phyloP scores from a whole-genome alignment of 53 echinoderm and acorn worm genomes.

The Luidia sarsii region DNA sequence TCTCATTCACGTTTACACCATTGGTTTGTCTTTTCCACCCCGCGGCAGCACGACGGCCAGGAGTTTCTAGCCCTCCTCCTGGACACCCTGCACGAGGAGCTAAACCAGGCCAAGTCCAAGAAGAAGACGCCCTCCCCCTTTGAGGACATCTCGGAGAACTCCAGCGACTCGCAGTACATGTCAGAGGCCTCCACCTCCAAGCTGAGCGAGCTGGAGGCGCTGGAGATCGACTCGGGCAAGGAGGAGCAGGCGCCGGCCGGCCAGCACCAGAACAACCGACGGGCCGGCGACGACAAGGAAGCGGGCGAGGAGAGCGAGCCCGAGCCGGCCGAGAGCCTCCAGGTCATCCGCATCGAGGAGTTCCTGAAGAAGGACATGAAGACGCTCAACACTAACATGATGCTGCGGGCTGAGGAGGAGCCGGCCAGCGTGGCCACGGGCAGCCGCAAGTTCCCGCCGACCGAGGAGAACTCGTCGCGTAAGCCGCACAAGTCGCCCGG shows the following conservation, averaged over 20 bases:
- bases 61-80: constrained; percentile 95
- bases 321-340: constrained; percentile 53
- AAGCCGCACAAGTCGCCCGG: constrained; percentile 40
- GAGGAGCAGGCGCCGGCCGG: constrained; percentile 67
- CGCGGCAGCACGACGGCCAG: constrained; percentile 97
- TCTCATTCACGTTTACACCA: no score
- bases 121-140: constrained; percentile 84
- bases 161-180: constrained; percentile 92
- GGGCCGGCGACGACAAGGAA: constrained; percentile 22
- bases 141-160: constrained; percentile 89
- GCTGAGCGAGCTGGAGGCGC: constrained; percentile 88
- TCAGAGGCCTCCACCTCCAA: constrained; percentile 96
- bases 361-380: constrained; percentile 99
- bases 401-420: constrained; percentile 84
- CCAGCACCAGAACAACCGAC: constrained; percentile 58
- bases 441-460: constrained; percentile 92
- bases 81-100: constrained; percentile 92
- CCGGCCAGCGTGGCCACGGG: constrained; percentile 61
- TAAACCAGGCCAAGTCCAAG: constrained; percentile 78
- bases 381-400: constrained; percentile 94
- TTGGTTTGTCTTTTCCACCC: no score
- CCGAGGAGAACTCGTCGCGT: constrained; percentile 61
- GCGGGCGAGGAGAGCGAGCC: constrained; percentile 14
- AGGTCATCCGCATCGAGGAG: constrained; percentile 89
- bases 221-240: constrained; percentile 89